These are phyloP conservation scores for Neomicropteryx cornuta DNA, from an alignment of 1,140 invertebrate species.

Conservation along the genomic window DNA sequence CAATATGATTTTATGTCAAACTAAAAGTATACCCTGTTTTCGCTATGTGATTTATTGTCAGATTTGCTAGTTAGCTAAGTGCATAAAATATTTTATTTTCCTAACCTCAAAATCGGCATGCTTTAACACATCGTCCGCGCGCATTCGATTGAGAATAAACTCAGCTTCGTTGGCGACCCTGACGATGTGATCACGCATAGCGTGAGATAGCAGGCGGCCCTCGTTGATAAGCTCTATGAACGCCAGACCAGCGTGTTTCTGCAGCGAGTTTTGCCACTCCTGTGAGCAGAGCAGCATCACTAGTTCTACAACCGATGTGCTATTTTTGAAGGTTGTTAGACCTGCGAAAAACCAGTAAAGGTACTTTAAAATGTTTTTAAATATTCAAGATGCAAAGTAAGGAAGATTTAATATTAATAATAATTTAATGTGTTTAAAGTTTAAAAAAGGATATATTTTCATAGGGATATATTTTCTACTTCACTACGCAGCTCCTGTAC, in stretches of 20 bases:
- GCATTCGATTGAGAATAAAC: conserved; percentile 96
- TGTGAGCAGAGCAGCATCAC: conserved; percentile 99
- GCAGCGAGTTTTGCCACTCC: conserved; percentile 99
- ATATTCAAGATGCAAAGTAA: no score
- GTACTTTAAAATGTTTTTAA: no score
- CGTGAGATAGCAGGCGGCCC: conserved; percentile 92
- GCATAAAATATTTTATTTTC: no score
- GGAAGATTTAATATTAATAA: no score
- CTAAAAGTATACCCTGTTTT: no score
- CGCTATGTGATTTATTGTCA: no score
- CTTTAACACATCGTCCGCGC: conserved; percentile 97
- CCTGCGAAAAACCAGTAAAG: conserved; percentile 43
- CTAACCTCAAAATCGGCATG: conserved; percentile 94
- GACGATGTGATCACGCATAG: conserved; percentile 99
- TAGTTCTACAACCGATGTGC: conserved; percentile 92
- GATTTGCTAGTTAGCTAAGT: no score
- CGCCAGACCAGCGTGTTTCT: conserved; percentile 97
- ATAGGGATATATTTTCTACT: no score
- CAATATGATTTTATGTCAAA: no score
- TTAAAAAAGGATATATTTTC: no score
- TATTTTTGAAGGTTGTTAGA: conserved; percentile 92
- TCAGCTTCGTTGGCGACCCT: conserved; percentile 99
- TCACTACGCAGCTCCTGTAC: no score
- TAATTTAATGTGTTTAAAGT: no score
- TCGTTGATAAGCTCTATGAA: conserved; percentile 99